Conservation (phyloP, 2,797 vertebrate genomes). For the Chromis chromis region DNA sequence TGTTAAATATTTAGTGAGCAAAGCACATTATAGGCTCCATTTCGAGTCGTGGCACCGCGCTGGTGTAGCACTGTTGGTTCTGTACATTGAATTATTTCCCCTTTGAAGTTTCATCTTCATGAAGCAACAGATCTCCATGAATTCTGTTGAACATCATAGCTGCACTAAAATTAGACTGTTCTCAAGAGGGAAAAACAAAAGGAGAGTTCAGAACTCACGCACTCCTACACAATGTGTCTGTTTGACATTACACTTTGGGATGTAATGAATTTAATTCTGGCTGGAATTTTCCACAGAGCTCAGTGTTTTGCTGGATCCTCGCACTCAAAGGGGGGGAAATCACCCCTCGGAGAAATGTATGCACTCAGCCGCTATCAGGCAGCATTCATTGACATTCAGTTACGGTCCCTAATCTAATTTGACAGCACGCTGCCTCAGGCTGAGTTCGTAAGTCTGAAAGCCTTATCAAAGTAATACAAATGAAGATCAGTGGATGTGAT, state of each 20-base stretch:
- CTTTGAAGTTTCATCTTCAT: neutral
- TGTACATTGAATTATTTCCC: neutral
- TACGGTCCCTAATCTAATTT: conserved; percentile 61
- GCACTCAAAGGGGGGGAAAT: conserved; percentile 36
- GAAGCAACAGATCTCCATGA: neutral
- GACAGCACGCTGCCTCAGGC: conserved; percentile 61
- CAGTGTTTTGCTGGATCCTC: conserved; percentile 26
- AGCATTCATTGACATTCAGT: conserved; percentile 59
- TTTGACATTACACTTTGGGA: conserved; percentile 47
- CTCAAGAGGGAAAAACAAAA: conserved; percentile 7
- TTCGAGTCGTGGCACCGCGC: neutral
- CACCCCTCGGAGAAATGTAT: conserved; percentile 35
- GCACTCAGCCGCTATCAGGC: conserved; percentile 44
- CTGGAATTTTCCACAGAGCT: conserved; percentile 43
- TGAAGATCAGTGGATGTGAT: conserved; percentile 42
- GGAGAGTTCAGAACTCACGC: conserved; percentile 10
- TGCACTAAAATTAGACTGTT: neutral
- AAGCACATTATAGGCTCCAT: neutral
- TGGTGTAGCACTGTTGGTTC: neutral
- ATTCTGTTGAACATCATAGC: conserved; percentile 13
- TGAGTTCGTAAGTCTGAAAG: conserved; percentile 57
- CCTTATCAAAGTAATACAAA: conserved; percentile 67
- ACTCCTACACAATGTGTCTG: conserved; percentile 8
- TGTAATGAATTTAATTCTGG: conserved; percentile 52
- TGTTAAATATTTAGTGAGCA: conserved; percentile 19